Evolutionary conservation across 64 coral and sea anemone genomes (phyloP).

Genomic region (Catalaphyllia jardinei): DNA sequence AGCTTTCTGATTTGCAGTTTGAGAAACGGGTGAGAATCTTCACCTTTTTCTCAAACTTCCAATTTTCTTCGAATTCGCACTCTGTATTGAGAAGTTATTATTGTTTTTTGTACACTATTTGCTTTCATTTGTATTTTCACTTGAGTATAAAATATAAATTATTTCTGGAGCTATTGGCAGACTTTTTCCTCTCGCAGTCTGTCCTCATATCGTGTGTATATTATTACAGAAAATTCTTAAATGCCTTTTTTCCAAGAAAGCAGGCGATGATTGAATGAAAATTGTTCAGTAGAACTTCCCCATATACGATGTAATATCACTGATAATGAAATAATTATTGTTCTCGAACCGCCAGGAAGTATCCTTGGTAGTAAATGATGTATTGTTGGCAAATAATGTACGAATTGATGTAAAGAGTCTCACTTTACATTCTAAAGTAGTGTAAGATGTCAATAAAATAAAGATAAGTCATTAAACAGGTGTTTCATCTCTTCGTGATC

Average conservation of each 20-base stretch:
- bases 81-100: no score
- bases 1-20: no score
- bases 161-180: neutral
- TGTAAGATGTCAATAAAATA: neutral
- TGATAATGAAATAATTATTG: no score
- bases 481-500: neutral
- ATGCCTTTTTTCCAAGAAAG: neutral
- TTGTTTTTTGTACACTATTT: no score
- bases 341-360: no score
- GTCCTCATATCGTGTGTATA: neutral
- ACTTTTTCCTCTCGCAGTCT: neutral
- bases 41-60: no score
- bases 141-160: no score
- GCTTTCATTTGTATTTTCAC: no score
- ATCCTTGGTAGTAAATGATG: no score
- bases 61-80: no score
- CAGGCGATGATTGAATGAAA: neutral
- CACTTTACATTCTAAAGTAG: neutral
- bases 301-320: neutral
- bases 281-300: neutral
- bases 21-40: no score
- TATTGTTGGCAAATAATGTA: neutral
- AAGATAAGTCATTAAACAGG: neutral
- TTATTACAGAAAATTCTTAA: neutral
- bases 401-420: neutral